Evolutionary conservation across 2,797 vertebrate species (phyloP).

Genomic region (Tokudaia tokunoshimensis): DNA sequence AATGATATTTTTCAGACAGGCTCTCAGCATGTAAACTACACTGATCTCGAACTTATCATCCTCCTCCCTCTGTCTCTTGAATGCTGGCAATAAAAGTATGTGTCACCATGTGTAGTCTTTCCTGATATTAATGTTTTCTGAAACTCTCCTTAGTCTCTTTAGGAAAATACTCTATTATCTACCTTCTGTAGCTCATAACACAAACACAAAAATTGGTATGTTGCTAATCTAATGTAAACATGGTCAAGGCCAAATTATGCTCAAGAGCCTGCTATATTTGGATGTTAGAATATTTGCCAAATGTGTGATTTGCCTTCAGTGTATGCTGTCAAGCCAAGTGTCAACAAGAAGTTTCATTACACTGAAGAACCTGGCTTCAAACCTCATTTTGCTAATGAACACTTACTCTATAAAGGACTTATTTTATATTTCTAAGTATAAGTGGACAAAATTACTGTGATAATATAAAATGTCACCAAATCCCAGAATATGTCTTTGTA

Average conservation of each 20-base stretch:
- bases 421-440: background rate
- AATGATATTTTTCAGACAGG: background rate
- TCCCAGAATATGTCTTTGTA: background rate
- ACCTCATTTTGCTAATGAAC: background rate
- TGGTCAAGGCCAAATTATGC: slow-evolving; percentile 55
- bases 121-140: background rate
- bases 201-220: slow-evolving; percentile 45
- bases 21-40: background rate
- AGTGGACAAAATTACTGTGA: background rate
- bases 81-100: background rate
- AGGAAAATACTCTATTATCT: slow-evolving; percentile 24
- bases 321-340: slow-evolving; percentile 50
- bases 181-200: slow-evolving; percentile 23
- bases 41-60: background rate
- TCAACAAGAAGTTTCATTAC: slow-evolving; percentile 49
- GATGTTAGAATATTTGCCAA: slow-evolving; percentile 66
- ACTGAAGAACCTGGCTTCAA: slow-evolving; percentile 25
- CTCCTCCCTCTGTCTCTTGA: background rate
- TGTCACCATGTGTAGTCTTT: background rate
- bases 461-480: slow-evolving; percentile 45
- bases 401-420: background rate
- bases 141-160: background rate
- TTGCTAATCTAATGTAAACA: slow-evolving; percentile 63
- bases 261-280: slow-evolving; percentile 72
- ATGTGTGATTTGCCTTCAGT: slow-evolving; percentile 27